phyloP scores from a whole-genome alignment of 92 coral and sea anemone species.

The Porites cylindrica region DNA sequence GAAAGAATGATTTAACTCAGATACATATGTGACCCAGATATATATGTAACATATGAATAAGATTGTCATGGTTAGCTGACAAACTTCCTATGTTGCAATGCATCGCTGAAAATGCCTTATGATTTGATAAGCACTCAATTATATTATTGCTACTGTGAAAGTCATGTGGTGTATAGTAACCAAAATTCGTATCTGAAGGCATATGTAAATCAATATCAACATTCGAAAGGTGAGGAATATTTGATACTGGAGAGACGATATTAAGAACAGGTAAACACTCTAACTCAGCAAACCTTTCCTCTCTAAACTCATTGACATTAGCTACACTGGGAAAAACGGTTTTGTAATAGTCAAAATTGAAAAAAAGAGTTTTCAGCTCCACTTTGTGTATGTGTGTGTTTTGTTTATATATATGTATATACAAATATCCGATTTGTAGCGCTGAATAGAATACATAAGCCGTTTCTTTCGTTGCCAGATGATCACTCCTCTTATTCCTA shows the following conservation, averaged over 20 bases:
- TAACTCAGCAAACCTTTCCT: neutral
- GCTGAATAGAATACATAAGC: too few species aligned
- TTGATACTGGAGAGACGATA: slow-evolving; percentile 25
- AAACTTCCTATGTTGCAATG: slow-evolving; percentile 44
- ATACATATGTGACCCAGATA: neutral
- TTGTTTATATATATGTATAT: too few species aligned
- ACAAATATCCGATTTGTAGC: too few species aligned
- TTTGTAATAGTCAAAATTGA: too few species aligned
- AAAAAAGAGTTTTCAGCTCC: too few species aligned
- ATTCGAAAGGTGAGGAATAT: slow-evolving; percentile 46
- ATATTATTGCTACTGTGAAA: slow-evolving; percentile 45
- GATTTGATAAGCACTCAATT: slow-evolving; percentile 38
- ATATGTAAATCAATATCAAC: slow-evolving; percentile 51
- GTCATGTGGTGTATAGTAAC: slow-evolving; percentile 42
- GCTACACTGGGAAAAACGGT: too few species aligned
- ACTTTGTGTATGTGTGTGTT: too few species aligned
- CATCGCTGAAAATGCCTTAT: slow-evolving; percentile 33
- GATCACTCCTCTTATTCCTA: too few species aligned
- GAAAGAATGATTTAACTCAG: slow-evolving; percentile 51
- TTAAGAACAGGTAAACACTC: slow-evolving; percentile 26
- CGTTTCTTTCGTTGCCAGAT: too few species aligned
- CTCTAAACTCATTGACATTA: neutral
- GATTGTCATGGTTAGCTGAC: slow-evolving; percentile 53
- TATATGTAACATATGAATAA: slow-evolving; percentile 21
- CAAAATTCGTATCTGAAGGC: slow-evolving; percentile 49